Percentiles rank a stretch among this genome's conserved stretches.
phyloP scores from a whole-genome alignment of 1,140 invertebrate genomes.

The Hyphantria cunea region DNA sequence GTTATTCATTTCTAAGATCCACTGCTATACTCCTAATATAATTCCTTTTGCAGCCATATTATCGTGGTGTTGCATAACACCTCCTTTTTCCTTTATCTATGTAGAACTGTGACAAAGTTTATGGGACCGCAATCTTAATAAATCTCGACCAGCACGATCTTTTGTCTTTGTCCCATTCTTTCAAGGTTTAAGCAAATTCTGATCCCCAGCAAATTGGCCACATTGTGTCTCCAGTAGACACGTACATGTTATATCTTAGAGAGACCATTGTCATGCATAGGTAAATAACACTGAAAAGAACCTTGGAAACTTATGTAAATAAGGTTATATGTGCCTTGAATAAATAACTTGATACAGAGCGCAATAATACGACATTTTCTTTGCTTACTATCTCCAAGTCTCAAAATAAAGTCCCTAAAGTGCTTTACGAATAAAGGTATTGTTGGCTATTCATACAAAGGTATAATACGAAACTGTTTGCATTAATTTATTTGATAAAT shows the following conservation, averaged over 20 bases:
- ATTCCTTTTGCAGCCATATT: conserved; percentile 21
- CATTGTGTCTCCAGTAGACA: conserved; percentile 36
- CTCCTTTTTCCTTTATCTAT: conserved; percentile 18
- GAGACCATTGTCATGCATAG: conserved; percentile 32
- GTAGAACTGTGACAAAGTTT: conserved; percentile 29
- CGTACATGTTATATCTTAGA: conserved; percentile 45
- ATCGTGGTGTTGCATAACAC: conserved; percentile 19
- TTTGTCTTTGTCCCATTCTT: conserved; percentile 57
- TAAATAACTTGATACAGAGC: conserved; percentile 43
- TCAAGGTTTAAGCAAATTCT: conserved; percentile 57
- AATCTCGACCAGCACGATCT: conserved; percentile 56
- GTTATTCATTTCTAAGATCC: conserved; percentile 28
- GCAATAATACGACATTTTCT: conserved; percentile 38
- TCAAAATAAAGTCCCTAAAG: conserved; percentile 39
- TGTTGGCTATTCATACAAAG: conserved; percentile 8
- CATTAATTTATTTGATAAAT: conserved; percentile 7
- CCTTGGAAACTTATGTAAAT: conserved; percentile 52
- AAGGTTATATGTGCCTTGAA: conserved; percentile 47
- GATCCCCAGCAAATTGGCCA: conserved; percentile 55
- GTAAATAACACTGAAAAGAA: conserved; percentile 49
- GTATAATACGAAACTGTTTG: conserved; percentile 13
- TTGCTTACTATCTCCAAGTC: conserved; percentile 28
- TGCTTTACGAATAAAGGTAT: conserved; percentile 38
- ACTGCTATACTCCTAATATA: conserved; percentile 16
- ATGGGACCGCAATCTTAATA: conserved; percentile 59